A percentile compares a stretch with the other conserved stretches of the same genome.
Conservation (phyloP, 2,113 vertebrate species). For the Gavialis gangeticus region DNA sequence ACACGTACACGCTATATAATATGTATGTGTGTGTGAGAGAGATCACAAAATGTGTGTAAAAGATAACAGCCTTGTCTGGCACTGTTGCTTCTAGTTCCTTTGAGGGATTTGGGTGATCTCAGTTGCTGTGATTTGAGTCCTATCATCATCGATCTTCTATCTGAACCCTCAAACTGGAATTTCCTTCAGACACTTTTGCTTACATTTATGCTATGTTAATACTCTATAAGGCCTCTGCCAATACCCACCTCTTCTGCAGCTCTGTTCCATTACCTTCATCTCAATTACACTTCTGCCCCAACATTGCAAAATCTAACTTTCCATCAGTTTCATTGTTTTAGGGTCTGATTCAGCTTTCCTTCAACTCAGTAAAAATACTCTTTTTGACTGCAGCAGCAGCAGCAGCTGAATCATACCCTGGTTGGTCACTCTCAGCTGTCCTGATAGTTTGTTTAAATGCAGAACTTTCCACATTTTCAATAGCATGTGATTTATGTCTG, state of each 20-base stretch:
- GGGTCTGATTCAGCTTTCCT: slow-evolving; percentile 32
- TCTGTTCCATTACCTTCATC: slow-evolving; percentile 46
- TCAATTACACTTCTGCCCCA: slow-evolving; percentile 3
- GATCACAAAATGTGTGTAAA: slow-evolving; percentile 49
- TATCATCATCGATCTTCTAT: slow-evolving; percentile 14
- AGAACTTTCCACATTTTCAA: background rate
- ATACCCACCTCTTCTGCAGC: slow-evolving; percentile 26
- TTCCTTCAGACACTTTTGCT: slow-evolving; percentile 50
- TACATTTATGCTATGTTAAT: slow-evolving; percentile 18
- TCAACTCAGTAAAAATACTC: background rate
- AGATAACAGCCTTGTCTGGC: slow-evolving; percentile 76
- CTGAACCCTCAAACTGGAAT: slow-evolving; percentile 1
- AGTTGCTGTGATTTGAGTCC: slow-evolving; percentile 5
- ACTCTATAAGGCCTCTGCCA: slow-evolving; percentile 46
- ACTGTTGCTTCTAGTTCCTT: slow-evolving; percentile 54
- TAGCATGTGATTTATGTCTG: slow-evolving; percentile 7
- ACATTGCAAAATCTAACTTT: slow-evolving; percentile 13
- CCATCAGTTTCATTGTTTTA: background rate
- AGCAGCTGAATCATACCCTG: slow-evolving; percentile 38
- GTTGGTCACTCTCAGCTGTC: background rate
- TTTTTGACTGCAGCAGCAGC: background rate
- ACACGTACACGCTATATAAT: slow-evolving; percentile 21
- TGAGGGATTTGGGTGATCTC: slow-evolving; percentile 36
- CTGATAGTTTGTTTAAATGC: background rate
- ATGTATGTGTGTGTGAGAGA: slow-evolving; percentile 76